Base-by-base conservation (phyloP, 2,888 invertebrate species). In the Empis livida region DNA sequence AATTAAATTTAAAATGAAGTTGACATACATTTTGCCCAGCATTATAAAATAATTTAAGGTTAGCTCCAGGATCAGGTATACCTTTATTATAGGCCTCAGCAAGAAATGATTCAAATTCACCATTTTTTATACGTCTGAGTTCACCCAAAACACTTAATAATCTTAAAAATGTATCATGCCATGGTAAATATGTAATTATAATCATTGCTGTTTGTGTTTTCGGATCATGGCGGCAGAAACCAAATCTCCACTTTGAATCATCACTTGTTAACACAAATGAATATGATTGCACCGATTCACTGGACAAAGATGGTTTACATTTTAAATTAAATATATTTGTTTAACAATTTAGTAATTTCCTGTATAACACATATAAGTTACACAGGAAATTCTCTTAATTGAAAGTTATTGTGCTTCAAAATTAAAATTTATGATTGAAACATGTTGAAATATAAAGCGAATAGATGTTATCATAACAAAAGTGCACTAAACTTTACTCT, bases 171-270 rank as follows among this genome's bases (percentile, higher is more conserved):
- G 86, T 84, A 71, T 94, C 93, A 66, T 94, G 94, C 95, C 95
- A 97, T 57, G 95, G 95, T 61, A 96, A 75, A 66, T 84, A 88
- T 62, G 95, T 95, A 56, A 87, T 73, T 55, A 91, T 70, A 42
- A 91, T 84, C 64, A 90, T 72, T 50, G 93, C 88, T 16, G 88
- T 86, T 63, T 89, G 82, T 20, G 85, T 81, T 64, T 86, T 84
- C 6, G 94, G 90, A 65, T 95, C 91, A 68, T 92, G 93, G 23
- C 97, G 84, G 68, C 95, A 96, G 71, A 92, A 97, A 55, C 96
- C 96, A 74, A 92, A 99, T 37, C 92, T 92, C 81, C 92, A 96
- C 73, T 92, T 93, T 23, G 94, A 91, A 65, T 94, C 92, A 58
- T 85, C 78, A 58, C 89, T 92, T 20, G 97, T 99, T 62, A 97